These are phyloP conservation scores for Fistularia commersonii DNA, from an alignment of 2,797 vertebrate species.

Conservation along the genomic window DNA sequence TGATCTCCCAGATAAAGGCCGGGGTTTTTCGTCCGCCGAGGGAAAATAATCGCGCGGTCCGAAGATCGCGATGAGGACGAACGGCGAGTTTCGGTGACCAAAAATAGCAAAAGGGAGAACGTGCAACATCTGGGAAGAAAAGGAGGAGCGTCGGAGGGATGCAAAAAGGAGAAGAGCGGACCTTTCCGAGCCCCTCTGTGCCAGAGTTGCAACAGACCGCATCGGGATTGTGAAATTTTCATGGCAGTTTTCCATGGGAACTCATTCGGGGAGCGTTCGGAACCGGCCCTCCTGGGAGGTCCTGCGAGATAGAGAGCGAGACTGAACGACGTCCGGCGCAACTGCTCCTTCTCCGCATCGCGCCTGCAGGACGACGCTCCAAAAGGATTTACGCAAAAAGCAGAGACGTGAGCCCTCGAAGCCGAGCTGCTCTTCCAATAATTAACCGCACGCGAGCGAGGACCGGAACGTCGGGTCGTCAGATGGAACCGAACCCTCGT, in stretches of 20 bases:
- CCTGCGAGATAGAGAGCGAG: slow-evolving; percentile 58
- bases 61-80: slow-evolving; percentile 56
- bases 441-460: slow-evolving; percentile 27
- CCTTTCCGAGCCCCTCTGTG: slow-evolving; percentile 43
- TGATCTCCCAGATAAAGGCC: slow-evolving; percentile 64
- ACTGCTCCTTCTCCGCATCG: slow-evolving; percentile 41
- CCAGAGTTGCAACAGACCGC: too few relatives aligned
- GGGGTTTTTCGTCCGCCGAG: slow-evolving; percentile 53
- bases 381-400: slow-evolving; percentile 41
- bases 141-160: slow-evolving; percentile 44
- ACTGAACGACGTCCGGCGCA: slow-evolving; percentile 48
- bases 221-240: slow-evolving; percentile 54
- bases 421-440: slow-evolving; percentile 18
- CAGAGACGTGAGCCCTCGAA: slow-evolving; percentile 30
- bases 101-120: slow-evolving; percentile 61
- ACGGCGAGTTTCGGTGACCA: slow-evolving; percentile 63
- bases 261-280: slow-evolving; percentile 54
- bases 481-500: slow-evolving; percentile 26
- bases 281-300: slow-evolving; percentile 67
- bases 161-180: slow-evolving; percentile 42
- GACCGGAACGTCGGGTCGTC: slow-evolving; percentile 27
- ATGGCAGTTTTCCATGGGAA: slow-evolving; percentile 70
- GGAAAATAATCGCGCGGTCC: slow-evolving; percentile 60
- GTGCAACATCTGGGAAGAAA: slow-evolving; percentile 56
- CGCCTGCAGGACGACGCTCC: slow-evolving; percentile 26